Conservation (phyloP, 2,113 vertebrate species). For the Saguinus imperator region DNA sequence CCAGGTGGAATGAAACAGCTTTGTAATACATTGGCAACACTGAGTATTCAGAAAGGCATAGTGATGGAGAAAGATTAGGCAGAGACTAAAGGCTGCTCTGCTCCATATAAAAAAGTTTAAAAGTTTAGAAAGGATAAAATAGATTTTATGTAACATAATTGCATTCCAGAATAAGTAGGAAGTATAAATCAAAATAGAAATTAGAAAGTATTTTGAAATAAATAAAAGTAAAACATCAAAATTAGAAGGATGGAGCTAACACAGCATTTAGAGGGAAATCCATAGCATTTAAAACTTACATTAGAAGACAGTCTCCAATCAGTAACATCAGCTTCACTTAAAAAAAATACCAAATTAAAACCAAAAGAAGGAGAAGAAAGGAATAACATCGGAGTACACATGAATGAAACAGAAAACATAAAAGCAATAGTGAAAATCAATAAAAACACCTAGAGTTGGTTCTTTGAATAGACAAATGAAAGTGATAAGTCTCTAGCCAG, state of each 20-base stretch:
- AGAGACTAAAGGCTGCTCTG: background rate
- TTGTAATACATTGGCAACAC: no score
- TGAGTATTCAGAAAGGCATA: background rate
- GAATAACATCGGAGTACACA: background rate
- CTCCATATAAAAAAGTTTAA: background rate
- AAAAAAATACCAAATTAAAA: background rate
- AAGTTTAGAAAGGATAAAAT: background rate
- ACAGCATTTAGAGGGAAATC: background rate
- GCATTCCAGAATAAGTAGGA: background rate
- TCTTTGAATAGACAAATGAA: background rate
- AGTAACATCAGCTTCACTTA: background rate
- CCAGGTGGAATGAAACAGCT: background rate
- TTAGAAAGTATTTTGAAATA: background rate
- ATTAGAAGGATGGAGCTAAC: background rate
- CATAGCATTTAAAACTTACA: background rate
- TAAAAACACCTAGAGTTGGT: background rate
- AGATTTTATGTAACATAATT: background rate
- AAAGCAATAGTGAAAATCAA: background rate
- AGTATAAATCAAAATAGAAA: background rate
- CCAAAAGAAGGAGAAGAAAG: background rate
- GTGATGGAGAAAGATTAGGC: background rate
- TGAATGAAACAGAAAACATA: background rate
- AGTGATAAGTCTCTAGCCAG: background rate
- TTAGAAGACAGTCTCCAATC: background rate
- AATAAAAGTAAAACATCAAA: background rate